Evolutionary conservation across 2,888 invertebrate species (phyloP).

Genomic region (Ceriagrion tenellum): DNA sequence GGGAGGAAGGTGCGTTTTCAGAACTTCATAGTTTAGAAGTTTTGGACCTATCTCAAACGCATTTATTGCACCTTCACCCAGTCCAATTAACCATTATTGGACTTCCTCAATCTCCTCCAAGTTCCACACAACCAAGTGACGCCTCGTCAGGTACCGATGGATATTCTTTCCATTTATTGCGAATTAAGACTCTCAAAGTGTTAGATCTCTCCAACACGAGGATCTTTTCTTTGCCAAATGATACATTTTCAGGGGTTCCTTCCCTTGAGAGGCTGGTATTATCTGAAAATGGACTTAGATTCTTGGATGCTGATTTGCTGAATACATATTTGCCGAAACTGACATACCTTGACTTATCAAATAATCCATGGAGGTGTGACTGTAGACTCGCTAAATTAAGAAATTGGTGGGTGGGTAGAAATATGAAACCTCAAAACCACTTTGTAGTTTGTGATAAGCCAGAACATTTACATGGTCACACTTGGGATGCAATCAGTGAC

Average conservation of each 20-base stretch:
- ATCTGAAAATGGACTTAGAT: background rate
- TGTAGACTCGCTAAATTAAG: background rate
- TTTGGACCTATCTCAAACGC: constrained; percentile 44
- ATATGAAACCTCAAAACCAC: constrained; percentile 22
- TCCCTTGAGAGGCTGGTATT: background rate
- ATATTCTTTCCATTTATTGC: constrained; percentile 8
- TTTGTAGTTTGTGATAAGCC: constrained; percentile 48
- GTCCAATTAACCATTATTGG: background rate
- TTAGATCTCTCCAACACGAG: constrained; percentile 10
- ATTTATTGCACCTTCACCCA: constrained; percentile 6
- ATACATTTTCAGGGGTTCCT: constrained; percentile 23
- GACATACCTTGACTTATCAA: constrained; percentile 46
- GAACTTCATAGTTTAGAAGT: background rate
- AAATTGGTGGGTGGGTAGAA: background rate
- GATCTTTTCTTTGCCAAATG: background rate
- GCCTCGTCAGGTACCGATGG: background rate
- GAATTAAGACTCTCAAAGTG: background rate
- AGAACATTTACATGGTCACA: background rate
- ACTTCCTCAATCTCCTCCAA: background rate
- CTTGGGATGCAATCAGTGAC: constrained; percentile 44
- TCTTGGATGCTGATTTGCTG: background rate
- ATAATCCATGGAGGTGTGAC: constrained; percentile 57
- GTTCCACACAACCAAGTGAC: background rate
- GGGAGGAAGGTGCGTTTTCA: constrained; percentile 59
- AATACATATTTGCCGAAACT: background rate